phyloP scores from a whole-genome alignment of 1,140 invertebrate species.

The Oscheius sp. region DNA sequence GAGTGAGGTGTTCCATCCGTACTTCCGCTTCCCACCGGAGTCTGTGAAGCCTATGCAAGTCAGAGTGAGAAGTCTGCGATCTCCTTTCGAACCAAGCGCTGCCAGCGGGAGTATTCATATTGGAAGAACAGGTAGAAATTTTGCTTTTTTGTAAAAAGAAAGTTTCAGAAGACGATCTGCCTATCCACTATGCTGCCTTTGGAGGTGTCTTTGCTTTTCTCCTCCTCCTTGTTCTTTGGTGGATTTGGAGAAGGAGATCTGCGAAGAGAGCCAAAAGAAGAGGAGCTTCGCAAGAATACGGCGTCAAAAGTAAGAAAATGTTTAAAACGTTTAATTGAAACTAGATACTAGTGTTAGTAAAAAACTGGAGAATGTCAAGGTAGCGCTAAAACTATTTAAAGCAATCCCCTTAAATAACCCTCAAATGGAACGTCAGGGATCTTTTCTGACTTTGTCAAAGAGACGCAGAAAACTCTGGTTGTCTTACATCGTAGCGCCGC shows the following conservation, averaged over 20 bases:
- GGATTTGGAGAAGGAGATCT: conserved; percentile 18
- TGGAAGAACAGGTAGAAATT: background rate
- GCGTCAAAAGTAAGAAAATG: background rate
- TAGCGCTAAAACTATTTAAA: too few species aligned
- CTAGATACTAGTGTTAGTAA: too few species aligned
- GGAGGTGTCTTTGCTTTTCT: background rate
- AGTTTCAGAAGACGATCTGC: background rate
- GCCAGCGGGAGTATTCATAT: background rate
- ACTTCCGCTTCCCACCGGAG: conserved; percentile 17
- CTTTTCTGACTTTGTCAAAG: too few species aligned
- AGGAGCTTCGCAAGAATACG: background rate
- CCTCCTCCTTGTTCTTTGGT: background rate
- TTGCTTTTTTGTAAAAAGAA: background rate
- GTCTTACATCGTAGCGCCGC: too few species aligned
- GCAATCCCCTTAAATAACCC: too few species aligned
- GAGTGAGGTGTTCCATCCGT: conserved; percentile 34
- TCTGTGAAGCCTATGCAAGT: background rate
- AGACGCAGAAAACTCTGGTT: too few species aligned
- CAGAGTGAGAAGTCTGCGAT: conserved; percentile 18
- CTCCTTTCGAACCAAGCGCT: conserved; percentile 11
- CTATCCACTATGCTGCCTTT: background rate
- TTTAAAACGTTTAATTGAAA: too few species aligned
- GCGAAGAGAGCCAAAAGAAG: conserved; percentile 8
- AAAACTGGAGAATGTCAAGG: too few species aligned
- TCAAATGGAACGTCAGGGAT: too few species aligned